phyloP scores from a whole-genome alignment of 2,888 invertebrate genomes.

The Archips crataeganus region DNA sequence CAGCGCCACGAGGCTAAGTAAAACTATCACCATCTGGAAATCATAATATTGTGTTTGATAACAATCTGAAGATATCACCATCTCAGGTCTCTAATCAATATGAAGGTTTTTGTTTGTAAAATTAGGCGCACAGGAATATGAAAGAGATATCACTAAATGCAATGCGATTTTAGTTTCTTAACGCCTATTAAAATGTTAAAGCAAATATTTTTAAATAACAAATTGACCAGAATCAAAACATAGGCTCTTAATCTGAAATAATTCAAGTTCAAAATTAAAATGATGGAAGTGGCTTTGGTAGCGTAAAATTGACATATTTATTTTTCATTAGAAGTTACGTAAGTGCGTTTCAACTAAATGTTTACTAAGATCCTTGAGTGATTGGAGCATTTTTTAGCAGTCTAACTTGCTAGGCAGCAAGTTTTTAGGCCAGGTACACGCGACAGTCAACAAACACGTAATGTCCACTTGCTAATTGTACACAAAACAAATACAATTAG shows the following conservation, averaged over 20 bases:
- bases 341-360: neutral
- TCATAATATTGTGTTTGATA: neutral
- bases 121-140: too few relatives aligned
- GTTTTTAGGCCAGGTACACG: slow-evolving; percentile 53
- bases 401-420: slow-evolving; percentile 30
- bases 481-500: slow-evolving; percentile 58
- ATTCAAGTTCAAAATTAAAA: neutral
- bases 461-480: slow-evolving; percentile 56
- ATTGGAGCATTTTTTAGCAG: slow-evolving; percentile 38
- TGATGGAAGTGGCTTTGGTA: neutral
- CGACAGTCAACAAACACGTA: slow-evolving; percentile 48
- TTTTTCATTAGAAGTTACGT: neutral
- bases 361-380: slow-evolving; percentile 9
- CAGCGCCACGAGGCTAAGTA: slow-evolving; percentile 66
- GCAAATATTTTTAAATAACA: slow-evolving; percentile 1
- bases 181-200: slow-evolving; percentile 11
- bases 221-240: neutral
- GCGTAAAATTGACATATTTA: neutral
- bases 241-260: slow-evolving; percentile 1
- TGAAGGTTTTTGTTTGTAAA: too few relatives aligned
- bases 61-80: too few relatives aligned
- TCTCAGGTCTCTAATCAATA: neutral
- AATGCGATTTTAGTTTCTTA: neutral
- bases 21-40: slow-evolving; percentile 71
- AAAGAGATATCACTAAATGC: neutral